Evolutionary conservation across 2,888 invertebrate species (phyloP).

Genomic region (Polymixis lichenea): DNA sequence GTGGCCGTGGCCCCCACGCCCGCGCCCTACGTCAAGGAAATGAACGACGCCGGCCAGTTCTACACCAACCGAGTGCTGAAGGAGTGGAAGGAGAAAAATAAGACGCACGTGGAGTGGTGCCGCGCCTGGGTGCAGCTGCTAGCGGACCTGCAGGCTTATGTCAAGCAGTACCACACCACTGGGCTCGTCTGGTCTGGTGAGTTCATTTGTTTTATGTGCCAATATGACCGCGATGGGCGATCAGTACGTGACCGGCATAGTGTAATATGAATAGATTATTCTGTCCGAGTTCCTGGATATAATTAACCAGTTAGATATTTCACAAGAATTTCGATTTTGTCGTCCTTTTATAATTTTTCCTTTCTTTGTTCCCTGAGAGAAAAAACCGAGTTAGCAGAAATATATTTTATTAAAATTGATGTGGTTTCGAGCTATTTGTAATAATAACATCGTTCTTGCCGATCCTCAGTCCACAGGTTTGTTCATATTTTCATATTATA

Average conservation of each 20-base stretch:
- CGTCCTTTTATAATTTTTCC: conserved; percentile 15
- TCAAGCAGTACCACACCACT: conserved; percentile 98
- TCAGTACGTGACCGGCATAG: conserved; percentile 22
- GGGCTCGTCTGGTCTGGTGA: conserved; percentile 98
- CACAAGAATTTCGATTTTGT: conserved; percentile 5
- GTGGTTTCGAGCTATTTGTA: conserved; percentile 9
- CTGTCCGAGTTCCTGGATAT: conserved; percentile 11
- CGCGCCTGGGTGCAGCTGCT: conserved; percentile 97
- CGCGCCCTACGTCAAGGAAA: conserved; percentile 99
- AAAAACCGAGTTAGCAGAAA: conserved; percentile 9
- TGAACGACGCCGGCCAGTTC: conserved; percentile 99
- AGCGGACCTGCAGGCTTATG: conserved; percentile 96
- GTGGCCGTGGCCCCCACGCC: conserved; percentile 98
- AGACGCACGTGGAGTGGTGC: conserved; percentile 98
- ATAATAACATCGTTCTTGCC: conserved; percentile 12
- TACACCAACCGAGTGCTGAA: conserved; percentile 99
- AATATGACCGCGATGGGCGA: conserved; percentile 5
- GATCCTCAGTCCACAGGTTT: conserved; percentile 3
- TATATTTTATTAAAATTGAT: conserved; percentile 13
- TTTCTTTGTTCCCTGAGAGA: not conserved
- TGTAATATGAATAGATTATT: conserved; percentile 31
- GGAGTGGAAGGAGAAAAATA: conserved; percentile 99
- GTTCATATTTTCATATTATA: conserved; percentile 8
- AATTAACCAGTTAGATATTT: conserved; percentile 26
- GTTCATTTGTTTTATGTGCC: conserved; percentile 57